Evolutionary conservation across 2,888 invertebrate species (phyloP).

Genomic region (Proisotoma minuta): DNA sequence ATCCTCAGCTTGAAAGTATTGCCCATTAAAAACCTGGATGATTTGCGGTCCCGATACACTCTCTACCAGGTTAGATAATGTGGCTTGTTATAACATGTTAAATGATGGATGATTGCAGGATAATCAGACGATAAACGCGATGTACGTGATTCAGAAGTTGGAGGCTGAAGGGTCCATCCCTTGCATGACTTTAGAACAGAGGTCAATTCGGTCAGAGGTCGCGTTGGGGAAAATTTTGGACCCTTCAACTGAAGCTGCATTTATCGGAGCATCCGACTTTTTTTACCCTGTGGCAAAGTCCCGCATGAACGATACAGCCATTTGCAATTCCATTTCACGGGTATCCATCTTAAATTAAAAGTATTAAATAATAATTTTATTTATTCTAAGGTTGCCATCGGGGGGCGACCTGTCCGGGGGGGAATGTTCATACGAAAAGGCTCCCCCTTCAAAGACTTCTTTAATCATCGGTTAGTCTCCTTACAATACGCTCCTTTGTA

Average conservation of each 20-base stretch:
- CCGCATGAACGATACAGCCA: constrained; percentile 8
- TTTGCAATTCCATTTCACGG: constrained; percentile 22
- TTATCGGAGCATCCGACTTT: constrained; percentile 29
- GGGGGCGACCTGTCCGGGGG: constrained; percentile 24
- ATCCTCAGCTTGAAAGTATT: constrained; percentile 38
- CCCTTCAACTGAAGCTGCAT: constrained; percentile 9
- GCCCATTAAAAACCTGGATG: constrained; percentile 24
- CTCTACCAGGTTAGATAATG: no score
- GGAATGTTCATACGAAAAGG: constrained; percentile 34
- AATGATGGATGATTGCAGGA: no score
- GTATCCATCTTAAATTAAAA: no score
- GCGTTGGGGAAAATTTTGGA: background rate
- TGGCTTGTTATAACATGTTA: no score
- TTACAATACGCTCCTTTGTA: no score
- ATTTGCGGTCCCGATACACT: constrained; percentile 29
- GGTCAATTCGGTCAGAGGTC: constrained; percentile 6
- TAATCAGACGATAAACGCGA: constrained; percentile 27
- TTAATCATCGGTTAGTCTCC: constrained; percentile 31
- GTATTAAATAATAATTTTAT: no score
- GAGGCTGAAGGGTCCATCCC: constrained; percentile 3
- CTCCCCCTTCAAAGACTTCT: constrained; percentile 31
- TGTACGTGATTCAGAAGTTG: constrained; percentile 19
- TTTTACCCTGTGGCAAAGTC: constrained; percentile 27
- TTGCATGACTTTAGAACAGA: background rate
- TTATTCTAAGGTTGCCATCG: constrained; percentile 21